Percentiles rank a stretch among this genome's conserved stretches.
phyloP scores from a whole-genome alignment of 2,888 invertebrate genomes.

The Bombylius discolor region DNA sequence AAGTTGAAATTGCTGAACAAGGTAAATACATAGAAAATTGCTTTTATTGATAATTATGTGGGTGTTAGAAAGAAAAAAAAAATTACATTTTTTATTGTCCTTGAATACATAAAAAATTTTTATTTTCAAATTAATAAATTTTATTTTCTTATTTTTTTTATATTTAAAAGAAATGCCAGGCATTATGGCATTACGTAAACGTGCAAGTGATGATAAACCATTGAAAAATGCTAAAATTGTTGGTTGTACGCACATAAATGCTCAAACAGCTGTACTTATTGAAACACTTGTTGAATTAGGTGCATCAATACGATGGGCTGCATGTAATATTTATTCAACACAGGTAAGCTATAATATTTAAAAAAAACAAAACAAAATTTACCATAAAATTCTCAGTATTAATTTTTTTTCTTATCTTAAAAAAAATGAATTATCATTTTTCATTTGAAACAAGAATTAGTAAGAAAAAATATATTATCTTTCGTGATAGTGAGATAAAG shows the following conservation, averaged over 20 bases:
- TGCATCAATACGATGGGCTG: conserved; percentile 89
- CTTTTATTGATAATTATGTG: not conserved
- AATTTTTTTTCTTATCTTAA: too few relatives aligned
- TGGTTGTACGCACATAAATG: conserved; percentile 96
- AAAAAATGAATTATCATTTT: too few relatives aligned
- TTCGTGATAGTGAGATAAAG: too few relatives aligned
- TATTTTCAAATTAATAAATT: too few relatives aligned
- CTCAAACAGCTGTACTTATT: conserved; percentile 91
- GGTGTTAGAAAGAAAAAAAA: not conserved
- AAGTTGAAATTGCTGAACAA: conserved; percentile 97
- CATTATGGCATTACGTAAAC: conserved; percentile 83
- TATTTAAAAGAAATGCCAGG: conserved; percentile 81
- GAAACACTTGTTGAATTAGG: conserved; percentile 81
- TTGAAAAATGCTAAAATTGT: conserved; percentile 91
- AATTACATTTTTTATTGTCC: too few relatives aligned
- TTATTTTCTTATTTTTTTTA: not conserved
- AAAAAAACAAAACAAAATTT: too few relatives aligned
- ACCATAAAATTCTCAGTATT: too few relatives aligned
- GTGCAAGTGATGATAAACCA: conserved; percentile 88
- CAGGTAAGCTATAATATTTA: conserved; percentile 42
- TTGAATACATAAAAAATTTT: too few relatives aligned
- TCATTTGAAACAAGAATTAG: too few relatives aligned
- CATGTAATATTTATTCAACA: conserved; percentile 96
- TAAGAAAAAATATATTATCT: too few relatives aligned
- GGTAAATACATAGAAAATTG: conserved; percentile 35